Evolutionary conservation across 2,113 vertebrate species (phyloP), one percentile per base, ranked within the genome.

Genomic region (Indicator indicator): DNA sequence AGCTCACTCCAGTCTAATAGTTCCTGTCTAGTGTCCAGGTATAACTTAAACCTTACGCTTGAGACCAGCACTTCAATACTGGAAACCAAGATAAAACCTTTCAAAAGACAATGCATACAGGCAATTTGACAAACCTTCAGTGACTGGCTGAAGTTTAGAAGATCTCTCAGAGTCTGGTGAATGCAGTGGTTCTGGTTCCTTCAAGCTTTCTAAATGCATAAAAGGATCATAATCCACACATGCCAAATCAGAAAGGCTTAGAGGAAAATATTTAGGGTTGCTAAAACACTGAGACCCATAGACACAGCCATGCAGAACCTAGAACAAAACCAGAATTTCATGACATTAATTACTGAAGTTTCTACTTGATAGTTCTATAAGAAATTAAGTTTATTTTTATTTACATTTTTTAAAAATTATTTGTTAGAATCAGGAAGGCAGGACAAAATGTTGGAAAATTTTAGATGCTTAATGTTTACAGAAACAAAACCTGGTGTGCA

Each of bases 241-340:
- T 38, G 97, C 97, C 96, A 99, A 98, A 97, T 99, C 99, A 40
- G 99, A 99, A 90, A 99, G 98, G 89, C 98, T 99, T 91, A 99
- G 94, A 32, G 99, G 99, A 97, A 99, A 99, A 97, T 99, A 99
- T 91, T 98, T 98, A 17, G 98, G 97, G 93, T 98, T 99, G 98
- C 87, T 99, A 96, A 99, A 99, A 96, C 98, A 98, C 89, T 99
- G 99, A n/a, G 99, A 98, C 76, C 99, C 99, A 85, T 99, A 99
- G 72, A 99, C 99, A 97, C 99, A 99, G 36, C 99, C 99, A 94
- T 99, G 99, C 68, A 99, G 98, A 48, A 99, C 99, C 99, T 99
- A 93, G 80, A 96, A 93, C 4, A 92, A 50, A 90, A 83, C 0
- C 73, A 93, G 56, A 78, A 82, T 72, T 87, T 72, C 23, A 76